Conservation (phyloP, 1,140 invertebrate genomes). For the Drosophila kohkoa region DNA sequence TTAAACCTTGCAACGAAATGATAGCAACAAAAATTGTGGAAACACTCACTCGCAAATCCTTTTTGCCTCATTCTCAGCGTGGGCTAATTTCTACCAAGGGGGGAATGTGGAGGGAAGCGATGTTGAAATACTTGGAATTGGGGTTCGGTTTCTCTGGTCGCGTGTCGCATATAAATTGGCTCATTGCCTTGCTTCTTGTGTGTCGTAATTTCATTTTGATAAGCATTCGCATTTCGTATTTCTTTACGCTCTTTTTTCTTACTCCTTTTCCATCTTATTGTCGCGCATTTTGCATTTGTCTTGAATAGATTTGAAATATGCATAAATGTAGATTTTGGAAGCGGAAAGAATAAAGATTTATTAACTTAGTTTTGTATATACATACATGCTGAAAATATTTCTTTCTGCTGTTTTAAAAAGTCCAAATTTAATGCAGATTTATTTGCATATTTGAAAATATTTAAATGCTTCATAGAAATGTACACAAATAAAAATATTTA, state of each 20-base stretch:
- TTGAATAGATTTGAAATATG: conserved; percentile 12
- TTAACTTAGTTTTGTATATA: no score
- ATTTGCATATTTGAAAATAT: no score
- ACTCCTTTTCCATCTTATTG: conserved; percentile 18
- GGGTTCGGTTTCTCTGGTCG: conserved; percentile 40
- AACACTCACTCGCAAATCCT: conserved; percentile 53
- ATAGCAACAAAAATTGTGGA: neutral
- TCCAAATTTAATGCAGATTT: no score
- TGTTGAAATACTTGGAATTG: conserved; percentile 33
- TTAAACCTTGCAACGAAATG: conserved; percentile 28
- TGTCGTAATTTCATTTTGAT: conserved; percentile 57
- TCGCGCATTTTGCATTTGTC: conserved; percentile 34
- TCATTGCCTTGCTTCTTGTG: conserved; percentile 59
- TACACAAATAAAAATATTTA: no score
- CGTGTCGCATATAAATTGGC: conserved; percentile 79
- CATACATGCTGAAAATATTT: no score
- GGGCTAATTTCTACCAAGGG: conserved; percentile 52
- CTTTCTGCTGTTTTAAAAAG: no score
- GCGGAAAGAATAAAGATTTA: no score
- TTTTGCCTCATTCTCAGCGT: conserved; percentile 17
- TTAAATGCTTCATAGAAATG: no score
- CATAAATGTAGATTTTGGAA: neutral
- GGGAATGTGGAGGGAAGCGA: neutral
- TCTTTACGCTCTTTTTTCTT: conserved; percentile 6
- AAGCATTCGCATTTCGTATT: conserved; percentile 34